Percentiles rank a stretch among this genome's conserved stretches.
Conservation (phyloP, 2,888 invertebrate species). For the Chrysomela aeneicollis region DNA sequence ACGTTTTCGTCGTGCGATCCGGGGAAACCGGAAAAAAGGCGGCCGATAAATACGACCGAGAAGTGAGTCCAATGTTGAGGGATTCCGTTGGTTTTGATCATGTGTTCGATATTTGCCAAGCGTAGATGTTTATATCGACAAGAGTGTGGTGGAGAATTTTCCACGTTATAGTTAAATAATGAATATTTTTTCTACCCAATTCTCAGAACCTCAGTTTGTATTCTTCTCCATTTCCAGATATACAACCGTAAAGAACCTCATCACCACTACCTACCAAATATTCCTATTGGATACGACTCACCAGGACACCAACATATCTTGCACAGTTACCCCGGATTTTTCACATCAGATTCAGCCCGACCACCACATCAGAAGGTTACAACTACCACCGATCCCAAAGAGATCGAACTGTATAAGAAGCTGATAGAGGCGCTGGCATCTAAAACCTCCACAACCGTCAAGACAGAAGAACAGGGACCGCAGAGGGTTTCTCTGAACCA, state of each 20-base stretch:
- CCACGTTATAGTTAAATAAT: too few species aligned
- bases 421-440: conserved; percentile 50
- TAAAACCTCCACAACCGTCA: conserved; percentile 41
- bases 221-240: conserved; percentile 22
- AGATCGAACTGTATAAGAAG: conserved; percentile 51
- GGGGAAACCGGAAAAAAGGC: conserved; percentile 30
- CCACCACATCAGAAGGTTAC: conserved; percentile 16
- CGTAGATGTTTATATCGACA: too few species aligned
- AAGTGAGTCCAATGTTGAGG: conserved; percentile 8
- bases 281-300: conserved; percentile 42
- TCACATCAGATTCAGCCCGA: conserved; percentile 32
- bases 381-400: conserved; percentile 44
- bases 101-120: too few species aligned
- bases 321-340: conserved; percentile 48
- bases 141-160: too few species aligned
- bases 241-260: conserved; percentile 35
- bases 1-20: conserved; percentile 70
- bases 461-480: conserved; percentile 22
- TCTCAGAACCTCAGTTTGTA: not conserved
- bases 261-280: conserved; percentile 38
- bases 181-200: too few species aligned
- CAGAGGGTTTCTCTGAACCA: conserved; percentile 25
- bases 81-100: too few species aligned
- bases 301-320: conserved; percentile 50
- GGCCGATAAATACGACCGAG: conserved; percentile 5